These are phyloP conservation scores for Nemoura dubitans DNA, from an alignment of 2,888 invertebrate genomes.

Conservation along the genomic window DNA sequence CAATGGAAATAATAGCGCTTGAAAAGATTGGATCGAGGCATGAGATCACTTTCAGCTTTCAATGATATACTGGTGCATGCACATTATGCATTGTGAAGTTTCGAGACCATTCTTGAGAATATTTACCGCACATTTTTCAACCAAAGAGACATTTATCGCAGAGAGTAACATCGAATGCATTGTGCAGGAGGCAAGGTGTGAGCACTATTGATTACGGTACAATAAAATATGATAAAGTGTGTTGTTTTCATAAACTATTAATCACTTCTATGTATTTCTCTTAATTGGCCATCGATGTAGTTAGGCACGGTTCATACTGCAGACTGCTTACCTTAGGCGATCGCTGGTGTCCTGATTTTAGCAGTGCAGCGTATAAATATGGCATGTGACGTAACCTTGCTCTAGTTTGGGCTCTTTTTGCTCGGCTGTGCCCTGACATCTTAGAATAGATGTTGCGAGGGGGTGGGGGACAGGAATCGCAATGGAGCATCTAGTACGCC, in stretches of 20 bases:
- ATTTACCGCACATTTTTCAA: neutral
- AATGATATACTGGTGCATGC: neutral
- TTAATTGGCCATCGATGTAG: constrained; percentile 12
- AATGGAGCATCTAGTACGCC: neutral
- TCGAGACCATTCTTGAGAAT: neutral
- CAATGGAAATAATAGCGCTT: neutral
- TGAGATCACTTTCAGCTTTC: neutral
- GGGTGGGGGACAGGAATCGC: neutral
- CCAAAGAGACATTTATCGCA: neutral
- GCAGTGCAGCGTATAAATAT: neutral
- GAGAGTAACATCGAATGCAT: neutral
- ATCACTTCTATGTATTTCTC: neutral
- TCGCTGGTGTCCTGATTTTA: neutral
- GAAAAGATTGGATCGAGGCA: neutral
- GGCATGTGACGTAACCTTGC: neutral
- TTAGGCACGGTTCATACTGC: neutral
- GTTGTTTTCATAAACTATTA: neutral
- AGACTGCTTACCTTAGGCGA: neutral
- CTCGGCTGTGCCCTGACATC: neutral
- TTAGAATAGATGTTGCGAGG: neutral
- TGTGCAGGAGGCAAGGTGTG: neutral
- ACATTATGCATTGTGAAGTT: neutral
- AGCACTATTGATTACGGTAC: neutral
- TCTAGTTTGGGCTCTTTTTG: constrained; percentile 2
- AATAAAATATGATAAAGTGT: constrained; percentile 3